Evolutionary conservation across 1,140 invertebrate genomes (phyloP).

Genomic region (Ips nitidus): DNA sequence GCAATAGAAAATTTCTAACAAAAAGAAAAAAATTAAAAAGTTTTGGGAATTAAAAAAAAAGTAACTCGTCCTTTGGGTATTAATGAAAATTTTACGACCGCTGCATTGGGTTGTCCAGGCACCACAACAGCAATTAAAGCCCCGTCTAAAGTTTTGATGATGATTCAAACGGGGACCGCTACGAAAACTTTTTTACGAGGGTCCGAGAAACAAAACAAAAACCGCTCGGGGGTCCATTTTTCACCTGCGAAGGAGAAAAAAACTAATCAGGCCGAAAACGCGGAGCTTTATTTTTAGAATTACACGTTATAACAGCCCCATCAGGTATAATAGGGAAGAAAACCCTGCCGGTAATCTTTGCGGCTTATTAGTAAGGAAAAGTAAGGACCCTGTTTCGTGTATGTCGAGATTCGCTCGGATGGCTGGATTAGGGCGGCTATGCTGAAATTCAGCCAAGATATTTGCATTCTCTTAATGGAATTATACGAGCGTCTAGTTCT

Average conservation of each 20-base stretch:
- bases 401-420: slow-evolving; percentile 2
- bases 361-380: slow-evolving; percentile 26
- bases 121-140: too few relatives aligned
- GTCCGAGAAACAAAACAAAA: not conserved
- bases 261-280: slow-evolving; percentile 21
- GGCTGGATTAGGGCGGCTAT: not conserved
- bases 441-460: not conserved
- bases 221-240: slow-evolving; percentile 10
- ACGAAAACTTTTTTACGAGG: not conserved
- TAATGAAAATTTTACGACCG: too few relatives aligned
- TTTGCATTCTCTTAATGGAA: slow-evolving; percentile 11
- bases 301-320: slow-evolving; percentile 24
- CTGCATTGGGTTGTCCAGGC: too few relatives aligned
- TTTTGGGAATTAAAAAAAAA: too few relatives aligned
- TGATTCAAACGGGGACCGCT: too few relatives aligned
- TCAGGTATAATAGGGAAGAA: slow-evolving; percentile 16
- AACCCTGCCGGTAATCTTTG: slow-evolving; percentile 23
- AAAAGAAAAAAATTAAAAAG: too few relatives aligned
- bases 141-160: too few relatives aligned
- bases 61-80: too few relatives aligned
- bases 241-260: slow-evolving; percentile 21
- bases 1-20: too few relatives aligned
- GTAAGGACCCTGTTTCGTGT: slow-evolving; percentile 12
- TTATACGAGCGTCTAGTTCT: not conserved
- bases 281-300: slow-evolving; percentile 24